Evolutionary conservation across 2,113 vertebrate genomes (phyloP).

Genomic region (Boulengeromyrus knoepffleri): DNA sequence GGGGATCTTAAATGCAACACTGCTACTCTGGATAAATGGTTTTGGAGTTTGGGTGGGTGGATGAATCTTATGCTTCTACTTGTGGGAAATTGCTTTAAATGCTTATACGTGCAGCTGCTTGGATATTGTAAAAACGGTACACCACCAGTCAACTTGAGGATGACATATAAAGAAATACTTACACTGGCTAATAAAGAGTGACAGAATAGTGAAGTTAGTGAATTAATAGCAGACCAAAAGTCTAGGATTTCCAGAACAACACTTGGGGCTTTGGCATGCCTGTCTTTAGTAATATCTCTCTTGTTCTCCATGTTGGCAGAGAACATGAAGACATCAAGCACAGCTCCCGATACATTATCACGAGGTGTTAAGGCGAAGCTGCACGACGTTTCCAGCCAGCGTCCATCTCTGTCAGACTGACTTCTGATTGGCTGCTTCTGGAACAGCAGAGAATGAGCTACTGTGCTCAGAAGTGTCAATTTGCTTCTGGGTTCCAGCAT

Average conservation of each 20-base stretch:
- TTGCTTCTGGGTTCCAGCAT: neutral
- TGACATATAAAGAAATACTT: neutral
- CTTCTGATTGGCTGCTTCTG: neutral
- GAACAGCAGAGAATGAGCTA: neutral
- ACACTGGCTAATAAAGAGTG: neutral
- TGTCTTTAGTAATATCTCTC: neutral
- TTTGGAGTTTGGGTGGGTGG: neutral
- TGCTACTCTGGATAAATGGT: neutral
- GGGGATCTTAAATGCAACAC: neutral
- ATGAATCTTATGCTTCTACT: neutral
- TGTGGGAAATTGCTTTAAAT: neutral
- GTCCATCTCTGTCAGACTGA: neutral
- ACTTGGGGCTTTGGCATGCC: neutral
- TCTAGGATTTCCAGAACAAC: neutral
- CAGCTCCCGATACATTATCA: neutral
- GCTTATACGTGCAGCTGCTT: neutral
- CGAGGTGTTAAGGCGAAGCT: neutral
- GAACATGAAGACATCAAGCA: neutral
- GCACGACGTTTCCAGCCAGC: neutral
- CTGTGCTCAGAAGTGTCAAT: neutral
- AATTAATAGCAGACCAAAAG: neutral
- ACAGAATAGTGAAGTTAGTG: neutral
- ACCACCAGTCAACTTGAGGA: neutral
- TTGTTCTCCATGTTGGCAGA: neutral
- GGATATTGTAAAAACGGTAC: neutral